phyloP scores from a whole-genome alignment of 2,888 invertebrate genomes.

The Auanema sp. region DNA sequence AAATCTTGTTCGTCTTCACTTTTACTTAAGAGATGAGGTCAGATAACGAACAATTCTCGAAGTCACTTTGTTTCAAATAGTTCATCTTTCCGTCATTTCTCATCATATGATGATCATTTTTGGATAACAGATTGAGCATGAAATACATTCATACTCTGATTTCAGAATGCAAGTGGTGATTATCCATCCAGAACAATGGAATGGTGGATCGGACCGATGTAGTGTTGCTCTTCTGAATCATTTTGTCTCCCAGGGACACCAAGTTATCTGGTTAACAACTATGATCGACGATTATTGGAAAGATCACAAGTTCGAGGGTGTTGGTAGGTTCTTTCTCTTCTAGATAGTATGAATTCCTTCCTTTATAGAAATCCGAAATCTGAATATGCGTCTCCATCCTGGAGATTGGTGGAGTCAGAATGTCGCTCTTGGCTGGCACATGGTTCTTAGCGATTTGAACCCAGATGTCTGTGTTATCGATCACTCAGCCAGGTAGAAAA shows the following conservation, averaged over 20 bases:
- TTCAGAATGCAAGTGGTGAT: constrained; percentile 61
- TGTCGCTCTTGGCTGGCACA: constrained; percentile 59
- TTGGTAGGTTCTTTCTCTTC: too few species aligned
- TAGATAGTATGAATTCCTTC: too few species aligned
- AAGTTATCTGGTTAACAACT: constrained; percentile 62
- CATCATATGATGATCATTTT: constrained; percentile 5
- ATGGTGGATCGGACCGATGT: constrained; percentile 63
- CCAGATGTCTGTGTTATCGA: constrained; percentile 62
- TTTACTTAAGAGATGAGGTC: too few species aligned
- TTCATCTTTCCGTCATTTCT: not conserved
- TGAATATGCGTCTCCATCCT: constrained; percentile 57
- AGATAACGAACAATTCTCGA: too few species aligned
- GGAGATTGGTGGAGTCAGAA: constrained; percentile 64
- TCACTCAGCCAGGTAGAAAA: constrained; percentile 57
- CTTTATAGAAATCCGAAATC: constrained; percentile 53
- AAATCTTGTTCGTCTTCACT: too few species aligned
- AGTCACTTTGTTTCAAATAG: too few species aligned
- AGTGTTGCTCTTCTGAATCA: constrained; percentile 60
- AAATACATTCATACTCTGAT: not conserved
- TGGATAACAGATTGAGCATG: constrained; percentile 1
- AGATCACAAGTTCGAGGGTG: constrained; percentile 55
- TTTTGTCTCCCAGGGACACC: constrained; percentile 48
- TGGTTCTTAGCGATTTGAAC: constrained; percentile 50
- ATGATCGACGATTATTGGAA: constrained; percentile 64
- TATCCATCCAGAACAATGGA: constrained; percentile 64